These are phyloP conservation scores for Clarias gariepinus DNA, from an alignment of 2,113 vertebrate species.

Conservation along the genomic window DNA sequence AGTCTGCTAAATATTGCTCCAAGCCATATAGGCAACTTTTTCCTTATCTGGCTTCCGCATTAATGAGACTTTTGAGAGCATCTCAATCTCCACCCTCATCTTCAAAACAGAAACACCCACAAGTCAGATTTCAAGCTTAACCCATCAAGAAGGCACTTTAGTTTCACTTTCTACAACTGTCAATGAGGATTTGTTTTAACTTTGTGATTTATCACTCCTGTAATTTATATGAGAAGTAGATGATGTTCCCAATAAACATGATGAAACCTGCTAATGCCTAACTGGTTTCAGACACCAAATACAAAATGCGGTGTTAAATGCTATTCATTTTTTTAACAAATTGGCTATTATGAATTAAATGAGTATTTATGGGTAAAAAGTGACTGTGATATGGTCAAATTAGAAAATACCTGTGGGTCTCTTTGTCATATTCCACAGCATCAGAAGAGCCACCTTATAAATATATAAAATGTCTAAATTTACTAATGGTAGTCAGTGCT, in stretches of 20 bases:
- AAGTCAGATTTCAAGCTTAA: conserved; percentile 30
- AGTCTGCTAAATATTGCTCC: conserved; percentile 55
- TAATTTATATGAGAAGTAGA: neutral
- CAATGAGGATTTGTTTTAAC: neutral
- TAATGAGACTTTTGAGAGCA: conserved; percentile 44
- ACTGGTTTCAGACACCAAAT: neutral
- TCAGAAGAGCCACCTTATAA: no score
- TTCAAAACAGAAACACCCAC: conserved; percentile 5
- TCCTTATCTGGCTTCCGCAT: conserved; percentile 47
- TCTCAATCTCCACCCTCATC: conserved; percentile 42
- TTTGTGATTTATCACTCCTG: neutral
- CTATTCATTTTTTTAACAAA: neutral
- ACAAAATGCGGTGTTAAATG: neutral
- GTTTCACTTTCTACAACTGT: conserved; percentile 30
- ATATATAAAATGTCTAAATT: neutral
- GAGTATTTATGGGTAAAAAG: neutral
- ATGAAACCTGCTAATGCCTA: neutral
- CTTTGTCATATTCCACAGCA: no score
- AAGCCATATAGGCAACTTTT: conserved; percentile 45
- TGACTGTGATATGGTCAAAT: neutral
- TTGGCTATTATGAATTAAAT: neutral
- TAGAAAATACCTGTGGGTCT: no score
- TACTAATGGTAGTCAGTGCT: no score
- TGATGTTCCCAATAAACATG: neutral
- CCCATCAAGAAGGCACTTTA: conserved; percentile 41